Evolutionary conservation across 2,888 invertebrate genomes (phyloP), one percentile per base, ranked within the genome.

Genomic region (Brachypterus glaber): DNA sequence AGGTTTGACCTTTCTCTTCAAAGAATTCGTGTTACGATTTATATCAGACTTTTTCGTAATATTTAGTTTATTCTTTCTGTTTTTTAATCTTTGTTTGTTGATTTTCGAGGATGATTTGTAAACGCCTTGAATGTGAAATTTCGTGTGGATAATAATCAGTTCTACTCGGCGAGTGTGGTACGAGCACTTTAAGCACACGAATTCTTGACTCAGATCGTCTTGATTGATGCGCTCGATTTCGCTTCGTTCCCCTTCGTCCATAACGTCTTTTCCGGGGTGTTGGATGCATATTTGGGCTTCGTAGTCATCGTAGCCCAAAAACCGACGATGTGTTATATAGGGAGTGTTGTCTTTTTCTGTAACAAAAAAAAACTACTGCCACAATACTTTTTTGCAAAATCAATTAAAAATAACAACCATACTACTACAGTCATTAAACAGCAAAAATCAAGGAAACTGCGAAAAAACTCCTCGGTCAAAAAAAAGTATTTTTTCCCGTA

Each of bases 101-200:
- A 9, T 41, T n/a, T n/a, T n/a, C 14, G 48, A 30, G 2, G 57
- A 54, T 11, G 58, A 47, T 17, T 42, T 40, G 37, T 48, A 49
- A 15, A 55, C 51, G 33, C 73, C 71, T 37, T 70, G 66, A 50
- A 75, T 72, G 54, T 85, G 85, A 48, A 74, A 74, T 66, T 81
- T 82, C 41, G 76, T 77, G 57, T 87, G 86, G 45, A 78, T 64
- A 44, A 83, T 76, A 55, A 86, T 72, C 29, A 83, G 80, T 59
- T 84, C 84, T 15, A 85, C 66, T 17, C 85, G 73, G 11, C 71
- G 68, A 17, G 82, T 77, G 15, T 73, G 71, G 54, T 82, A 86
- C 7, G 42, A 35, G 44, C 59, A 59, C 4, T 42, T 35, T 13
- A 49, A 42, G 39, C 58, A 58, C 14, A 46, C 47, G 21, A 52